Evolutionary conservation across 1,140 invertebrate species (phyloP), one percentile per base, ranked within the genome.

Genomic region (Coelopa frigida): DNA sequence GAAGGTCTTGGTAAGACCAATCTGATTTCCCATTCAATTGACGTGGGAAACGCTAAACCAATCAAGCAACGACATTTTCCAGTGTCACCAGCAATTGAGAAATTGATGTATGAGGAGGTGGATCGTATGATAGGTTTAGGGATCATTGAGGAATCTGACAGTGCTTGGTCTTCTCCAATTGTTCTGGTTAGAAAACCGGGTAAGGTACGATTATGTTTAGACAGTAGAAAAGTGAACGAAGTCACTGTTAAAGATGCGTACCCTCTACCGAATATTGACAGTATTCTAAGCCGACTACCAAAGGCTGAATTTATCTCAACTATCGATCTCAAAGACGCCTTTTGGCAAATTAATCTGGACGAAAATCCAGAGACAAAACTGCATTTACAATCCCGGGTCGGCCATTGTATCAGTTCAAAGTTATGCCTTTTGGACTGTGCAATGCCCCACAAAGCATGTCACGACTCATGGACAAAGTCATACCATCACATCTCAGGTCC

Each of bases 331-430:
- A 46, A 46, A 26, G 44, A 38, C 24, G 44, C 44, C 12, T 46
- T 46, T 39, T 61, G 52, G 49, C 61, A 60, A 46, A 56, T 64
- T 12, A 43, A 31, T 5, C 36, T 57, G 21, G 46, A 50, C 0
- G 15, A 44, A 8, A 46, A 7, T 52, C 46, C 12, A 41, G 46
- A 26, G 48, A 54, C 5, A 73, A 72, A 41, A 73, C 72, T 2
- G 68, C 61, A 0, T 70, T 72, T 37, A 50, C 52, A 11, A 50
- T 51, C 11, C 49, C 56, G 62, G 37, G 51, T 58, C 10, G 59
- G 58, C 22, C 55, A 46, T 10, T 26, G 53, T 32, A 57, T 56
- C 3, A 64, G 57, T 33, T 47, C 46, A 3, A 65, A 65, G 40
- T 37, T 64, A 49, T 49, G 47, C 40, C 47, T 12, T 49, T 49